phyloP scores from a whole-genome alignment of 2,888 invertebrate species.

The Ceriagrion tenellum region DNA sequence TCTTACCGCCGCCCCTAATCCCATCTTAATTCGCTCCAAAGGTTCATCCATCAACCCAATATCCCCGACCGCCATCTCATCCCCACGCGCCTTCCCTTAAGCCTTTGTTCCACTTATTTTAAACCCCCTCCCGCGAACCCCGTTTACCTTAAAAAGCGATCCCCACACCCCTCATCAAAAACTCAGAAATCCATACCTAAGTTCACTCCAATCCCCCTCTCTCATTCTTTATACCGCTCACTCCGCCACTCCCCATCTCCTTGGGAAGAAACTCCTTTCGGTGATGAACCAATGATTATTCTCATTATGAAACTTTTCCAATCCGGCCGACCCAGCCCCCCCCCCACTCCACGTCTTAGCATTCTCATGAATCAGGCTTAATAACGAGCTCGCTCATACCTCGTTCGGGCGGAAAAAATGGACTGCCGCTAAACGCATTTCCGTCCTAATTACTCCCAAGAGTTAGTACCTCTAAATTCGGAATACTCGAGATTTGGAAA shows the following conservation, averaged over 20 bases:
- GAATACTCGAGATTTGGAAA: too few species aligned
- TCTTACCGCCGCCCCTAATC: background rate
- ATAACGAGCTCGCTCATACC: constrained; percentile 1
- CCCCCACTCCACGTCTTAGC: background rate
- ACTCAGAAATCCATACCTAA: too few species aligned
- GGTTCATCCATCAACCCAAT: constrained; percentile 49
- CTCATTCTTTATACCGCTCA: background rate
- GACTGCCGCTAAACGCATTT: background rate
- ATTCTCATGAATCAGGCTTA: constrained; percentile 40
- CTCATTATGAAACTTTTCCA: constrained; percentile 50
- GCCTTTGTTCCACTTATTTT: background rate
- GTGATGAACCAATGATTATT: constrained; percentile 9
- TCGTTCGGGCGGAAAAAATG: background rate
- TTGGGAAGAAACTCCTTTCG: background rate
- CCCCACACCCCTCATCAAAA: background rate
- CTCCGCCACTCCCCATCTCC: background rate
- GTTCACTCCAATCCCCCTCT: background rate
- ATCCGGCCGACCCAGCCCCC: background rate
- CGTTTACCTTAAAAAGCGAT: background rate
- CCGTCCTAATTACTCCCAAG: background rate
- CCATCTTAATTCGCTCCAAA: constrained; percentile 60
- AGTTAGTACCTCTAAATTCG: too few species aligned
- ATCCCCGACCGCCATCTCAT: constrained; percentile 33
- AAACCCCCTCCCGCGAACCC: background rate
- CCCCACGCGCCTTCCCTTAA: background rate